These are phyloP conservation scores for Melanchra persicariae DNA, from an alignment of 2,888 invertebrate species.

Conservation along the genomic window DNA sequence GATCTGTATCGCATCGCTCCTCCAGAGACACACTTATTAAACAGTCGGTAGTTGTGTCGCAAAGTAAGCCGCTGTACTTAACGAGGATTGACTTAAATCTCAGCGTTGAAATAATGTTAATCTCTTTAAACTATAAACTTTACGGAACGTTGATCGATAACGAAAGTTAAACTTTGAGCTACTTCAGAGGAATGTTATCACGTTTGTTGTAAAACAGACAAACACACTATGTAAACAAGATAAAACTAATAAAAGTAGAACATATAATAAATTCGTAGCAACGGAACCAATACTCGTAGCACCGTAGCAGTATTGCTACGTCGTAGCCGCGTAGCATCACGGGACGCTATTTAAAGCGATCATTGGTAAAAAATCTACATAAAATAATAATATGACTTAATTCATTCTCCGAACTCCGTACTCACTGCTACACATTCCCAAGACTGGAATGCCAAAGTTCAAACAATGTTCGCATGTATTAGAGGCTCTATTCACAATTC, in stretches of 20 bases:
- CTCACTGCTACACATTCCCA: not conserved
- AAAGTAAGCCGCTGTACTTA: not conserved
- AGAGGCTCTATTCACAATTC: not conserved
- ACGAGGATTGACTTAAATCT: constrained; percentile 3
- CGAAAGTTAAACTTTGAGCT: constrained; percentile 8
- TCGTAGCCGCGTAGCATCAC: not conserved
- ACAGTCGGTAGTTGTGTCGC: not conserved
- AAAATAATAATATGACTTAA: too few relatives aligned
- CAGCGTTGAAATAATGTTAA: constrained; percentile 16
- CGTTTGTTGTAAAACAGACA: not conserved
- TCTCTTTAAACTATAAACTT: constrained; percentile 13
- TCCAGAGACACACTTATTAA: constrained; percentile 35
- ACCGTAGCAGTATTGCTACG: not conserved
- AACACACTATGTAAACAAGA: not conserved
- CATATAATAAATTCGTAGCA: constrained; percentile 8
- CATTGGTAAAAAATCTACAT: not conserved
- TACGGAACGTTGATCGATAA: constrained; percentile 18
- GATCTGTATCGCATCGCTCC: constrained; percentile 34
- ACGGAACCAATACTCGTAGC: constrained; percentile 3
- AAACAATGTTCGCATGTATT: constrained; percentile 6
- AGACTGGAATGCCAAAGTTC: not conserved
- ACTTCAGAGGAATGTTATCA: not conserved
- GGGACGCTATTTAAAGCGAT: not conserved
- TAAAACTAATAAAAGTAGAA: not conserved
- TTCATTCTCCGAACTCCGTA: not conserved